A percentile compares a stretch with the other conserved stretches of the same genome.
phyloP scores from a whole-genome alignment of 2,888 invertebrate species.

The Odontocerum albicorne region DNA sequence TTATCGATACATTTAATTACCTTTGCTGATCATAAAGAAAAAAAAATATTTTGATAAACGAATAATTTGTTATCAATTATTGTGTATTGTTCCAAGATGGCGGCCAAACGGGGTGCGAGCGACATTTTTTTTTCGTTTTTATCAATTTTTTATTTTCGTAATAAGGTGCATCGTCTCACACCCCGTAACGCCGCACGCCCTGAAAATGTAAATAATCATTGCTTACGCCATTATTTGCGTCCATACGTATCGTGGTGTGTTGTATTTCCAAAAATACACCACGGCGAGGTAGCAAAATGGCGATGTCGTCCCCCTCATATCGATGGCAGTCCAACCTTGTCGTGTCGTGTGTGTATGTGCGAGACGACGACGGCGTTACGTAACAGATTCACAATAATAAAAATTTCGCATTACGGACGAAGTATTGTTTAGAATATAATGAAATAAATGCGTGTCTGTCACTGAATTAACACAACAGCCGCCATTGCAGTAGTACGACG shows the following conservation, averaged over 20 bases:
- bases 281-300: slow-evolving; percentile 18
- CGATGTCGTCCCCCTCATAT: slow-evolving; percentile 2
- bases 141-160: background rate
- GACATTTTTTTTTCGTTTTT: slow-evolving; percentile 9
- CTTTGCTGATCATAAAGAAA: too few species aligned
- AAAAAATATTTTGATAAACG: too few species aligned
- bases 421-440: background rate
- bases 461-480: slow-evolving; percentile 21
- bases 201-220: slow-evolving; percentile 13
- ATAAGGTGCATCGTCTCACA: too few species aligned
- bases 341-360: background rate
- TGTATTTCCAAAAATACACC: slow-evolving; percentile 31
- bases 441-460: slow-evolving; percentile 15
- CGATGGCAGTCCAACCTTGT: background rate
- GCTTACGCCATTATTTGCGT: slow-evolving; percentile 18
- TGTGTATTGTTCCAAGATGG: slow-evolving; percentile 25
- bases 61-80: too few species aligned
- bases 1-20: too few species aligned
- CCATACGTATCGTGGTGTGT: slow-evolving; percentile 20
- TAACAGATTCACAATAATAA: slow-evolving; percentile 13
- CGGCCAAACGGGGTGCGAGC: slow-evolving; percentile 22
- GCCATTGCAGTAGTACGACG: too few species aligned
- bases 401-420: slow-evolving; percentile 12
- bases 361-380: slow-evolving; percentile 16
- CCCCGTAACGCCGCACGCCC: slow-evolving; percentile 9